Evolutionary conservation across 2,113 vertebrate species (phyloP), one percentile per base, ranked within the genome.

Genomic region (Elephantulus edwardii): DNA sequence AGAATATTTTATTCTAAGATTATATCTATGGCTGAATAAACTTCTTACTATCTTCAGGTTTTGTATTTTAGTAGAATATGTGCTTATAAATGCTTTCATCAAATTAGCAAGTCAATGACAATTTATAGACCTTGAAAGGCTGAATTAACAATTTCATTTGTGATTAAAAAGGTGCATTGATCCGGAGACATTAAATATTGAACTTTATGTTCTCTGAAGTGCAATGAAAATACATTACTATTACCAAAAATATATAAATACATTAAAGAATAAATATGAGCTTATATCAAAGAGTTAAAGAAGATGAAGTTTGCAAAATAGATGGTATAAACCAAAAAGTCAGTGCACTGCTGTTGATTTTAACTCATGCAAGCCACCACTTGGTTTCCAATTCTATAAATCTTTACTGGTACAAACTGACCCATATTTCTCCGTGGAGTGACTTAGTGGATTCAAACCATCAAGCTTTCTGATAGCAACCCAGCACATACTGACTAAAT

Each of bases 21-120:
- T 64, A 19, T 42, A 72, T 84, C n/a, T 54, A 26, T 71, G 58
- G 44, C 22, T 58, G 54, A 71, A 44, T 64, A 83, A 89, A 70
- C 3, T 66, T 83, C 38, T 83, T 86, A 30, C 2, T 86, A n/a
- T 52, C 30, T 82, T 10, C 64, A 77, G 33, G 66, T 60, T 78
- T 84, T 82, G 78, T 72, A 78, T 64, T 70, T 82, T 72, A 56
- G 30, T 70, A 16, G 52, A 87, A 52, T 89, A 74, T 86, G 76
- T 89, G 30, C 28, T 8, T 74, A 46, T 54, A 79, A 91, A 89
- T 89, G 33, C 80, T 86, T 93, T 90, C 76, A 62, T 35, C 77
- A 92, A 90, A 83, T 75, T 75, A 83, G 33, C 72, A 90, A 72
- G 86, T 79, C 71, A 60, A 20, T 89, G 77, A 83, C 54, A 83